phyloP scores from a whole-genome alignment of 2,113 vertebrate genomes.

The Entomyzon cyanotis region DNA sequence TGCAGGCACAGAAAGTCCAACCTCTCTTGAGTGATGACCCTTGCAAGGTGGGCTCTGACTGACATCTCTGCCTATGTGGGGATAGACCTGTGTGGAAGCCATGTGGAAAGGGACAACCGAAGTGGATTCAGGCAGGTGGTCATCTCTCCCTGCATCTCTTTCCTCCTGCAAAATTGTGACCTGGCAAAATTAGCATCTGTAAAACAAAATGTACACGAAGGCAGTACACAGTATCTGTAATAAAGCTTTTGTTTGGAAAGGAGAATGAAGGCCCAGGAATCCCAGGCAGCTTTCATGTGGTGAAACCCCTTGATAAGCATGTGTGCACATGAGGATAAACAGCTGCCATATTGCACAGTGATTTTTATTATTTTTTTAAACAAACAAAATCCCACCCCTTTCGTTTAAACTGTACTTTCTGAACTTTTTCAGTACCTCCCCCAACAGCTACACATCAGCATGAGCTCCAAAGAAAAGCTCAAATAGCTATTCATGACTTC shows the following conservation, averaged over 20 bases:
- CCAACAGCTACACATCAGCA: fast-evolving
- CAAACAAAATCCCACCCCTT: not conserved
- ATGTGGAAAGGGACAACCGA: too few relatives aligned
- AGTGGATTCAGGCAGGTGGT: not conserved
- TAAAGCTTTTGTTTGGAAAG: not conserved
- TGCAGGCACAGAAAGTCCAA: fast-evolving
- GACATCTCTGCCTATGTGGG: not conserved
- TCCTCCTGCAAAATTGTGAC: not conserved
- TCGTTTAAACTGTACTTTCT: not conserved
- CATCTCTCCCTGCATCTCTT: not conserved
- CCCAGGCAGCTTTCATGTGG: not conserved
- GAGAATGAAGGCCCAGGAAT: not conserved
- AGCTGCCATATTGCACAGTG: not conserved
- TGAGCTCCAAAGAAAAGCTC: not conserved
- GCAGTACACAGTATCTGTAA: not conserved
- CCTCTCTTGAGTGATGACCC: fast-evolving
- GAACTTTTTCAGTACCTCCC: not conserved
- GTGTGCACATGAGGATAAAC: not conserved
- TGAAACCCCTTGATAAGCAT: not conserved
- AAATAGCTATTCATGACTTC: not conserved
- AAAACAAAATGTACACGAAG: not conserved
- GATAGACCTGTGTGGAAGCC: not conserved
- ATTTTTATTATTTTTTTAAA: not conserved
- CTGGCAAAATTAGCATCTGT: not conserved
- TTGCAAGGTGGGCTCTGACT: not conserved